Base-by-base conservation (phyloP, 1,140 invertebrate genomes). In the Saccostrea echinata region DNA sequence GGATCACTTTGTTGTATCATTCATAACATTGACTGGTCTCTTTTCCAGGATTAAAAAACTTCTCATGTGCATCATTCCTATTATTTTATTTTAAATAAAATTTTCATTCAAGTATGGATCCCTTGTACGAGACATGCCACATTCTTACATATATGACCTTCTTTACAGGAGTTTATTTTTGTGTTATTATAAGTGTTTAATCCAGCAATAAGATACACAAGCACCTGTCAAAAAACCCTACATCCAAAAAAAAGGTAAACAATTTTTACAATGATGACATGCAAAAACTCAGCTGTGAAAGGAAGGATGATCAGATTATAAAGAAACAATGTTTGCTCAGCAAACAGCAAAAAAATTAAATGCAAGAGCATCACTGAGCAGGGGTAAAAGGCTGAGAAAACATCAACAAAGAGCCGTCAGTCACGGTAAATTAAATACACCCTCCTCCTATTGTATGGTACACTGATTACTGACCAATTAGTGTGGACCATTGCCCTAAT, bases 391-490 rank as follows among this genome's bases (percentile, higher is more conserved):
- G 68, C 13, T 33, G 30, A 30, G 12, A 76, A 76, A 3, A 76
- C 68, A 76, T 27, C 68, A 12, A 76, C 33, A 16, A 3, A 30
- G 13, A 13, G 27, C 68, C 68, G 12, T 76, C 68, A 33, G 27
- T 76, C 68, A 76, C 13, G 68, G 68, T 16, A 76, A 76, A 76
- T 76, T 76, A 33, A 76, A 76, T 33, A 11, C 68, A 76, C 43
- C 43, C 43, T n/a, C 57, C 11, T 64, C 18, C 18, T 64, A 3
- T 21, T 64, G 68, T 76, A 71, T 13, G 13, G 64, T 71, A 76
- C 24, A 76, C 13, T 13, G 24, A 76, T 27, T 12, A 61, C n/a
- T 61, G 55, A 21, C 18, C n/a, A 30, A 76, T 76, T 27, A 76
- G 27, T 30, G 27, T 3, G 68, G 16, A 33, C 18, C 68, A 71